Evolutionary conservation across 2,113 vertebrate species (phyloP).

Genomic region (Synchiropus splendidus): DNA sequence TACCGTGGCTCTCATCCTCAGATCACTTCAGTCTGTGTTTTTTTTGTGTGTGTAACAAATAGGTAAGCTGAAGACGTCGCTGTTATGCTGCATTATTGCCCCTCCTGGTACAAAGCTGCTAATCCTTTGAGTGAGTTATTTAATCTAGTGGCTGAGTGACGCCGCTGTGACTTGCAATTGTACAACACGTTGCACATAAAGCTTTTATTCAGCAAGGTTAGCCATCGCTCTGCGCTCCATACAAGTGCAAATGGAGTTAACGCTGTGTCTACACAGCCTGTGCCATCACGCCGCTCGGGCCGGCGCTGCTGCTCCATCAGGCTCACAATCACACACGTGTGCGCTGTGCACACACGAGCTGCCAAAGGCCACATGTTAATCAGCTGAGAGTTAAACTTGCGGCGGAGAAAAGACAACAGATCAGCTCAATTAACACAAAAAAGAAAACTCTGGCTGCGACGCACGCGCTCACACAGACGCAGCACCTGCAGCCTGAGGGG

Average conservation of each 20-base stretch:
- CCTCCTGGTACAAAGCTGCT: conserved; percentile 39
- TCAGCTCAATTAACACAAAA: conserved; percentile 74
- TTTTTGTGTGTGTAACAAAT: conserved; percentile 6
- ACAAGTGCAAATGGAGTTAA: conserved; percentile 71
- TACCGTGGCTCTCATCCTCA: no score
- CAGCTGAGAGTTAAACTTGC: conserved; percentile 63
- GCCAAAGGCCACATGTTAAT: conserved; percentile 68
- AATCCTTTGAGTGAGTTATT: conserved; percentile 47
- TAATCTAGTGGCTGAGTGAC: conserved; percentile 53
- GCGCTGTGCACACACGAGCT: conserved; percentile 33
- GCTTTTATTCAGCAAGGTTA: conserved; percentile 61
- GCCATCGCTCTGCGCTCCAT: conserved; percentile 53
- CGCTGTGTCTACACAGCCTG: conserved; percentile 52
- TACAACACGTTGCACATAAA: conserved; percentile 44
- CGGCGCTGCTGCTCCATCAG: conserved; percentile 24
- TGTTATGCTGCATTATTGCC: conserved; percentile 29
- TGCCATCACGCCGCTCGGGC: conserved; percentile 43
- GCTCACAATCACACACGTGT: conserved; percentile 17
- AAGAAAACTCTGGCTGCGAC: conserved; percentile 52
- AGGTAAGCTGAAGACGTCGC: conserved; percentile 27
- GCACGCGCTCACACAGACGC: conserved; percentile 27
- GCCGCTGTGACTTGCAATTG: conserved; percentile 48
- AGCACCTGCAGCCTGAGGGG: conserved; percentile 71
- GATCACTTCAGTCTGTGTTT: no score
- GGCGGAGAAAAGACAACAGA: conserved; percentile 61